Evolutionary conservation across 2,888 invertebrate species (phyloP).

Genomic region (Chrysina gloriosa): DNA sequence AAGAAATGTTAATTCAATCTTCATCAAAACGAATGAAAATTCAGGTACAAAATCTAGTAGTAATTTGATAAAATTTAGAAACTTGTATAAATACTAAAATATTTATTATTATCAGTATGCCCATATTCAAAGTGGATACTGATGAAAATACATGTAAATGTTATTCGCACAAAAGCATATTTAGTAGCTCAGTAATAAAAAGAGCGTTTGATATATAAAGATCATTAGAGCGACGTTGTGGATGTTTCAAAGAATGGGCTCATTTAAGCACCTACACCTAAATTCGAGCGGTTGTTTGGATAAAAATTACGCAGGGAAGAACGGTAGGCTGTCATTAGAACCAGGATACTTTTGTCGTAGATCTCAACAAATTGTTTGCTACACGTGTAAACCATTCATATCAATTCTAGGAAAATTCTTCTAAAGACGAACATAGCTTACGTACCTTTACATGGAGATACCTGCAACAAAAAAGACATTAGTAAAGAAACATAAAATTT

Average conservation of each 20-base stretch:
- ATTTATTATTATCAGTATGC: too few relatives aligned
- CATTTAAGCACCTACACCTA: not conserved
- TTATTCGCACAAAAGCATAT: not conserved
- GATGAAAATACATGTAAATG: slow-evolving; percentile 12
- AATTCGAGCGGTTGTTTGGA: not conserved
- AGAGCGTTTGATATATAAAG: slow-evolving; percentile 6
- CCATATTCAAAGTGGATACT: too few relatives aligned
- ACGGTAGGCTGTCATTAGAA: slow-evolving; percentile 12
- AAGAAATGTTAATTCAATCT: too few relatives aligned
- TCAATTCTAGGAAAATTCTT: too few relatives aligned
- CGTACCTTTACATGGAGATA: not conserved
- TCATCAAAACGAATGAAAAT: too few relatives aligned
- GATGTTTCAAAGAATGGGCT: not conserved
- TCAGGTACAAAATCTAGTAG: too few relatives aligned
- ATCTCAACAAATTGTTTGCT: not conserved
- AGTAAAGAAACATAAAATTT: too few relatives aligned
- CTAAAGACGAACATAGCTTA: too few relatives aligned
- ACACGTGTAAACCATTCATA: not conserved
- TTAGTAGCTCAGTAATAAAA: not conserved
- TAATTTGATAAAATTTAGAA: too few relatives aligned
- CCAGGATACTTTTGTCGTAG: slow-evolving; percentile 6
- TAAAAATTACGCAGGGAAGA: slow-evolving; percentile 11
- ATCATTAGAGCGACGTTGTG: slow-evolving; percentile 3
- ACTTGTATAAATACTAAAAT: too few relatives aligned
- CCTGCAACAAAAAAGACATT: slow-evolving; percentile 1